These are phyloP conservation scores for Furcula furcula DNA, from an alignment of 2,888 invertebrate genomes.

Conservation along the genomic window DNA sequence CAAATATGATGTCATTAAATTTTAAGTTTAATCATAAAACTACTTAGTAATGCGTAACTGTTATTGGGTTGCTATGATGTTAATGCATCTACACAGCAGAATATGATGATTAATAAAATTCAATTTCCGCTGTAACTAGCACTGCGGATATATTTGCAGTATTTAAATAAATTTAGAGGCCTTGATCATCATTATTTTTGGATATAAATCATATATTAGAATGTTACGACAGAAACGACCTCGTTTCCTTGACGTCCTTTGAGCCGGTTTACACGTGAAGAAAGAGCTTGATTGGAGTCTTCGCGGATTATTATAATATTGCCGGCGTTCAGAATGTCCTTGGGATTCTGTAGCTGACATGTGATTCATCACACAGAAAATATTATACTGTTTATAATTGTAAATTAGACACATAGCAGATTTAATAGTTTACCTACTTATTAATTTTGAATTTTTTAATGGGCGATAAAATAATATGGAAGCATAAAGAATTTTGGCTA, in stretches of 20 bases:
- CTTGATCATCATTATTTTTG: slow-evolving; percentile 20
- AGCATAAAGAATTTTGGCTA: slow-evolving; percentile 2
- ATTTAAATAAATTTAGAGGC: slow-evolving; percentile 11
- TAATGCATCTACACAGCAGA: slow-evolving; percentile 19
- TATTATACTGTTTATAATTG: neutral
- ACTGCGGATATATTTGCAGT: slow-evolving; percentile 16
- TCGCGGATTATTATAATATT: too few species aligned
- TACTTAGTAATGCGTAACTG: neutral
- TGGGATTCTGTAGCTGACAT: neutral
- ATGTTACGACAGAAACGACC: slow-evolving; percentile 11
- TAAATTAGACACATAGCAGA: neutral
- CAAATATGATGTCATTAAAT: too few species aligned
- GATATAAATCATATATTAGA: slow-evolving; percentile 8
- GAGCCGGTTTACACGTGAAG: neutral
- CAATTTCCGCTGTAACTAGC: slow-evolving; percentile 33
- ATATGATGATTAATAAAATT: slow-evolving; percentile 21
- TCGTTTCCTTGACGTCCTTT: slow-evolving; percentile 3
- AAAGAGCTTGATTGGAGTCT: neutral
- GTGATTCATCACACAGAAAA: neutral
- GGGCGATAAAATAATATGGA: neutral
- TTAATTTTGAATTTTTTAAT: neutral
- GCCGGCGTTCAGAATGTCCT: neutral
- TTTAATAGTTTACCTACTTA: too few species aligned
- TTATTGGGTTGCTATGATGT: neutral
- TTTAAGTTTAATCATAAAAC: neutral